Conservation (phyloP, 1,140 invertebrate species). For the Harlomillsia oculata region DNA sequence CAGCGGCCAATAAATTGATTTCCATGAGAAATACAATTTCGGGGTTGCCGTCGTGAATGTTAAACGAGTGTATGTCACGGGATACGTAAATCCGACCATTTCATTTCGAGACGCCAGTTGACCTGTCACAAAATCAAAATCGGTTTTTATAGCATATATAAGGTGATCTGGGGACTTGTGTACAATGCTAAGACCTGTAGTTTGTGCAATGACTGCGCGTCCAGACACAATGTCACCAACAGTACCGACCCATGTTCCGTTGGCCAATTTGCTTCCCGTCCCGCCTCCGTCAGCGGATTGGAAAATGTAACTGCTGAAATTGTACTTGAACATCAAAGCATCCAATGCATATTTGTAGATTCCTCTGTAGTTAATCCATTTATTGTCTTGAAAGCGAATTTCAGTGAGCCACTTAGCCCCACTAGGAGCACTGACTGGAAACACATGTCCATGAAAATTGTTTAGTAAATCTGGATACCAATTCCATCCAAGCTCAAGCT, state of each 20-base stretch:
- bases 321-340: neutral
- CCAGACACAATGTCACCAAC: conserved; percentile 12
- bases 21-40: conserved; percentile 1
- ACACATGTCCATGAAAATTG: conserved; percentile 15
- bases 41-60: conserved; percentile 19
- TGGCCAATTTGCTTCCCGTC: conserved; percentile 1
- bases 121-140: neutral
- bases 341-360: neutral
- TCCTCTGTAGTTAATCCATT: conserved; percentile 9
- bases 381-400: neutral
- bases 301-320: conserved; percentile 14
- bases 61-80: conserved; percentile 18
- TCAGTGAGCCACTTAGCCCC: conserved; percentile 3
- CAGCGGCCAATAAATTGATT: conserved; percentile 20
- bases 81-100: conserved; percentile 14
- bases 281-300: conserved; percentile 12
- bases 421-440: conserved; percentile 3
- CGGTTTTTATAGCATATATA: no score
- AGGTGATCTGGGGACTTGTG: no score
- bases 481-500: no score
- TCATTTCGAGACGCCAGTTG: conserved; percentile 1
- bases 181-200: no score
- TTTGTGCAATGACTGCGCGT: conserved; percentile 10
- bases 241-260: conserved; percentile 15
- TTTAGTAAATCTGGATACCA: neutral